Percentiles rank a stretch among this genome's conserved stretches.
Conservation (phyloP, 2,888 invertebrate species). For the Drosophila bunnanda region DNA sequence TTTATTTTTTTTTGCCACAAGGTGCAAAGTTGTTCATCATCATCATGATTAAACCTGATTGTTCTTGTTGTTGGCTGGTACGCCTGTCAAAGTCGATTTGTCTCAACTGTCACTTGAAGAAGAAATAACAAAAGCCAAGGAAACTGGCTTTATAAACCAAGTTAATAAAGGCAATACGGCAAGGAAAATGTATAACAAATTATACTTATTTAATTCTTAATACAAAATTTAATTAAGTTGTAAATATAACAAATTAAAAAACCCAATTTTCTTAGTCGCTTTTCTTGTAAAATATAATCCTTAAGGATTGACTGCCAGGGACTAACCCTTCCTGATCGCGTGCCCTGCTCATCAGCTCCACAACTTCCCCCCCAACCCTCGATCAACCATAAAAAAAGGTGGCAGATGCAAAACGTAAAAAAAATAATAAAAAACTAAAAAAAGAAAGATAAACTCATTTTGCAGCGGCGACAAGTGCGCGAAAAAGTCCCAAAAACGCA, state of each 20-base stretch:
- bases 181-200: no score
- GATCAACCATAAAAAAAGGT: slow-evolving; percentile 13
- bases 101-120: slow-evolving; percentile 49
- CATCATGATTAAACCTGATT: neutral
- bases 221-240: neutral
- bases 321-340: slow-evolving; percentile 38
- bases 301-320: neutral
- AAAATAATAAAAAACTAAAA: slow-evolving; percentile 7
- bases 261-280: neutral
- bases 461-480: slow-evolving; percentile 70
- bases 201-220: neutral
- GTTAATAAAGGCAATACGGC: neutral
- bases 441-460: slow-evolving; percentile 32
- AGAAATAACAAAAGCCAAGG: slow-evolving; percentile 27
- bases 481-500: slow-evolving; percentile 57
- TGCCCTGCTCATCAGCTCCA: slow-evolving; percentile 13
- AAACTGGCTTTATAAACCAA: neutral
- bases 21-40: neutral
- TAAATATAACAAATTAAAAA: no score
- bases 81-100: slow-evolving; percentile 75
- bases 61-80: slow-evolving; percentile 25
- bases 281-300: neutral
- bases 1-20: neutral
- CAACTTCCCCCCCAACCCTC: neutral
- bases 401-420: slow-evolving; percentile 41